Evolutionary conservation across 2,113 vertebrate species (phyloP).

Genomic region (Oryzias melastigma): DNA sequence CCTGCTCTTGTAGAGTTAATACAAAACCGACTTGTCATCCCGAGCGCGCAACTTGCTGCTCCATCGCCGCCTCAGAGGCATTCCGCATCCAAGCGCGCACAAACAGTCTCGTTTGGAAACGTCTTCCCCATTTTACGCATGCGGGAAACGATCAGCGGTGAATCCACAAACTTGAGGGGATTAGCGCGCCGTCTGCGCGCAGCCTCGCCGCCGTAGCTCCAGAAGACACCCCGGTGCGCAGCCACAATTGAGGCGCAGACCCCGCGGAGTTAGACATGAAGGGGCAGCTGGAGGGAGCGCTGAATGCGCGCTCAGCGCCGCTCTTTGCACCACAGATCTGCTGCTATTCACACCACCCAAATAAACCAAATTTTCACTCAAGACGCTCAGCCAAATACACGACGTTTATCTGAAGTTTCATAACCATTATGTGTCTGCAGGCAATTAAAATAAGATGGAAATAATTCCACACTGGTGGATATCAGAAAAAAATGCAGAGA

Average conservation of each 20-base stretch:
- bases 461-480: no score
- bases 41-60: constrained; percentile 38
- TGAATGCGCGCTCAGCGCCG: constrained; percentile 36
- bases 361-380: no score
- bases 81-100: background rate
- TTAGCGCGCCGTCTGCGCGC: constrained; percentile 34
- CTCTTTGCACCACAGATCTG: constrained; percentile 21
- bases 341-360: constrained; percentile 1
- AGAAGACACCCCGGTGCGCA: constrained; percentile 57
- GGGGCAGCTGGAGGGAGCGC: constrained; percentile 55
- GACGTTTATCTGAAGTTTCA: no score
- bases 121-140: background rate
- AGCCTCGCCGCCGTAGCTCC: constrained; percentile 37
- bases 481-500: no score
- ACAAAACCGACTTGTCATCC: constrained; percentile 9
- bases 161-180: constrained; percentile 55
- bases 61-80: background rate
- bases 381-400: no score
- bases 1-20: background rate
- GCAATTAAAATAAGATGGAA: no score
- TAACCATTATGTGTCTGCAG: no score
- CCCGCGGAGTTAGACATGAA: constrained; percentile 54
- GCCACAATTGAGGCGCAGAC: constrained; percentile 58
- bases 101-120: background rate
- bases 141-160: constrained; percentile 14